phyloP scores from a whole-genome alignment of 1,140 invertebrate genomes.

The Drosophila micromelanica region DNA sequence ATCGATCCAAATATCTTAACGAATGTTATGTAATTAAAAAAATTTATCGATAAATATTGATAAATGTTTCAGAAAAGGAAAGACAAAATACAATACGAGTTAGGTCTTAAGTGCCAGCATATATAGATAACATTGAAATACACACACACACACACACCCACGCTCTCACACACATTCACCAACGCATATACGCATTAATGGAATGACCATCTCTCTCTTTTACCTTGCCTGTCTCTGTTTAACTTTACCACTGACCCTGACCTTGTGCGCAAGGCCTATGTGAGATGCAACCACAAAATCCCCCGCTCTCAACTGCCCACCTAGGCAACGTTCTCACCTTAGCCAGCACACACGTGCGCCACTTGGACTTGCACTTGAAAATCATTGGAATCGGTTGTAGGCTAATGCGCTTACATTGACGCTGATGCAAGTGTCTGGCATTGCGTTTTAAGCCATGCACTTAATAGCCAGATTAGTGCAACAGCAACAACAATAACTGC shows the following conservation, averaged over 20 bases:
- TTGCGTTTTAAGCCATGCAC: conserved; percentile 75
- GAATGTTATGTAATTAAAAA: too few species aligned
- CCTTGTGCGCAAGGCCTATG: conserved; percentile 28
- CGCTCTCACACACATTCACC: too few species aligned
- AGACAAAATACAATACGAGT: not conserved
- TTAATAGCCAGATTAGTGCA: conserved; percentile 59
- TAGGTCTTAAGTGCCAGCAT: too few species aligned
- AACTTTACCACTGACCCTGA: conserved; percentile 31
- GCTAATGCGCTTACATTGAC: conserved; percentile 65
- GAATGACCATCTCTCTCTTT: conserved; percentile 7
- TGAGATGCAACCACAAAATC: too few species aligned
- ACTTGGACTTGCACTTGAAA: conserved; percentile 36
- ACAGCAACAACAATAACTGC: conserved; percentile 8
- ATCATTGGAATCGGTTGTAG: conserved; percentile 16
- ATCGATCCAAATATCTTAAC: too few species aligned
- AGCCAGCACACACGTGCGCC: not conserved
- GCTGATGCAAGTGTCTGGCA: conserved; percentile 70
- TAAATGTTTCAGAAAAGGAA: too few species aligned
- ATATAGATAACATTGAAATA: not conserved
- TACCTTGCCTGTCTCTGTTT: not conserved
- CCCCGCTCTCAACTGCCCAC: not conserved
- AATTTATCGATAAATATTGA: too few species aligned
- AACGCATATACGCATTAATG: conserved; percentile 17
- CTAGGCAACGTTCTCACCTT: not conserved
- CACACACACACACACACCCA: not conserved